Conservation (phyloP, 2,113 vertebrate species). For the Nesoenas mayeri region DNA sequence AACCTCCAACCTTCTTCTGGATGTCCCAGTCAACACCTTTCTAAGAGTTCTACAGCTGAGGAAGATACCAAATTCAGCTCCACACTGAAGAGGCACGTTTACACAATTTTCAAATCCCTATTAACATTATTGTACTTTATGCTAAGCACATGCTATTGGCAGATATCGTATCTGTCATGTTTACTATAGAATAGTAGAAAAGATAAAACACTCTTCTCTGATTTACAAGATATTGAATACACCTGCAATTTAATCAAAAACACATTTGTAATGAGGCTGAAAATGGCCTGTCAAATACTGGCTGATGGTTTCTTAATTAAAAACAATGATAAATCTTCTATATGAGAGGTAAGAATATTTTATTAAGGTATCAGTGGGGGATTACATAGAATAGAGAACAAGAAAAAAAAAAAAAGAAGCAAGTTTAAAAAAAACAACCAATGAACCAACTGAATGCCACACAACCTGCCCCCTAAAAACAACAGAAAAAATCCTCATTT, state of each 20-base stretch:
- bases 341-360: constrained; percentile 5
- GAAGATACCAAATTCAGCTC: not conserved
- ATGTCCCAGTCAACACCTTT: not conserved
- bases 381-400: not conserved
- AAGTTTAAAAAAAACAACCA: not conserved
- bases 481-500: not conserved
- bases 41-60: not conserved
- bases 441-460: not conserved
- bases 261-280: constrained; percentile 43
- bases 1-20: not conserved
- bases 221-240: constrained; percentile 48
- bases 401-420: not conserved
- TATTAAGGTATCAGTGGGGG: not conserved
- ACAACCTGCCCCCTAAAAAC: not conserved
- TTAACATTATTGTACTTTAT: not conserved
- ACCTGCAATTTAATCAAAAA: constrained; percentile 64
- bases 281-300: constrained; percentile 59
- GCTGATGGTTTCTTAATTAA: constrained; percentile 68
- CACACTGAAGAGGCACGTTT: not conserved
- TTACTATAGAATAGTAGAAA: not conserved
- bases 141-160: not conserved
- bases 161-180: not conserved
- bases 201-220: constrained; percentile 7
- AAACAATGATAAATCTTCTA: constrained; percentile 32
- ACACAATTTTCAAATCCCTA: not conserved